Evolutionary conservation across 2,888 invertebrate genomes (phyloP), one percentile per base, ranked within the genome.

Genomic region (Oegoconia quadripuncta): DNA sequence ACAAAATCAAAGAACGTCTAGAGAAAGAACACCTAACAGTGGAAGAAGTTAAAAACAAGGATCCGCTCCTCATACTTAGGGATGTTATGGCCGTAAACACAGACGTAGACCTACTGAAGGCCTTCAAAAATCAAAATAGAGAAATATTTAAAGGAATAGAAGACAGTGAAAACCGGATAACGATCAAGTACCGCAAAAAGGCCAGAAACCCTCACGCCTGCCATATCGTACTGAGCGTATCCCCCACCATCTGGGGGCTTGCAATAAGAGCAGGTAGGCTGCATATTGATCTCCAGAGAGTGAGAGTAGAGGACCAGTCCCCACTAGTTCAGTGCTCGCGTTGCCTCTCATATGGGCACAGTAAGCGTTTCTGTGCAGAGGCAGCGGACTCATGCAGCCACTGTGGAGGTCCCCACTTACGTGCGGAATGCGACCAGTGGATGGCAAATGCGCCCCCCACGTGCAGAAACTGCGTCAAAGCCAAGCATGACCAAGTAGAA

Each of bases 401-500:
- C 27, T 37, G 37, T 23, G 37, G 15, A 11, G 37, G 37, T 18
- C 37, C 32, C 23, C 37, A 37, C 14, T 6, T 18, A 17, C 31
- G 12, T 23, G 32, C 26, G 26, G n/a, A 26, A n/a, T 26, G 26
- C n/a, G n/a, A 6, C 8, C 7, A 26, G 3, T 26, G 26, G 26
- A 8, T 26, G 11, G 26, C 26, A 11, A 8, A 26, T n/a, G 26
- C n/a, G 8, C n/a, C 11, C 3, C 26, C 26, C 26, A 26, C n/a
- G n/a, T 26, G 26, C 29, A 13, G 17, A 29, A 6, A n/a, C 30
- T 2, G 27, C 34, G 3, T 29, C 1, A 26, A n/a, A 3, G 26
- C 6, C 6, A 20, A 45, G 16, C n/a, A n/a, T n/a, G n/a, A n/a
- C n/a, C n/a, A n/a, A n/a, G n/a, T n/a, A n/a, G n/a, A n/a, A n/a